Percentiles rank a stretch among this genome's conserved stretches.
Conservation (phyloP, 2,888 invertebrate species). For the Cryptocephalus moraei region DNA sequence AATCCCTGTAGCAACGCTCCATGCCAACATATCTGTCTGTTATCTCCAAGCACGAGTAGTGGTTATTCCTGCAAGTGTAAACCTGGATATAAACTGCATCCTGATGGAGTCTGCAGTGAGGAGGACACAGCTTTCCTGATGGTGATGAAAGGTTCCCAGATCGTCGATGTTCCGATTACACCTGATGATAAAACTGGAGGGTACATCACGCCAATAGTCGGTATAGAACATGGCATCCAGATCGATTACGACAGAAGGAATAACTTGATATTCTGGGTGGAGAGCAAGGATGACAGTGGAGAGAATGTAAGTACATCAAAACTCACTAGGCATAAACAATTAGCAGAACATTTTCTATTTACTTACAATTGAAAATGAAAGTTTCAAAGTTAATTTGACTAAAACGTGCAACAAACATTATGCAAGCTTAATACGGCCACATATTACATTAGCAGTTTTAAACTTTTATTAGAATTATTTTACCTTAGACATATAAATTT, state of each 20-base stretch:
- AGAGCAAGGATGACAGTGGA: constrained; percentile 64
- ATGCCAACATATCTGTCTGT: constrained; percentile 86
- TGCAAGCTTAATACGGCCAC: no score
- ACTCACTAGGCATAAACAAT: no score
- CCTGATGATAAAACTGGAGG: constrained; percentile 68
- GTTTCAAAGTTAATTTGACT: no score
- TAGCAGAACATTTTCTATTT: no score
- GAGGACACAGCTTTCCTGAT: constrained; percentile 85
- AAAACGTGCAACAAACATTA: no score
- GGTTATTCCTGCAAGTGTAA: constrained; percentile 88
- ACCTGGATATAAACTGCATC: constrained; percentile 63
- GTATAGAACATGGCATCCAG: constrained; percentile 77
- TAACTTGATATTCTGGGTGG: constrained; percentile 79
- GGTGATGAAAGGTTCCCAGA: constrained; percentile 81
- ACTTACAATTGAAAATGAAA: no score
- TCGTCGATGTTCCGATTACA: constrained; percentile 72
- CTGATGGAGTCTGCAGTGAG: constrained; percentile 64
- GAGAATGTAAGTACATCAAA: constrained; percentile 42
- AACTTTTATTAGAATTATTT: no score
- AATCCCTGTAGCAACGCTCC: constrained; percentile 66
- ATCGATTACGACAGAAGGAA: constrained; percentile 87
- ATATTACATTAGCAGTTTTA: no score
- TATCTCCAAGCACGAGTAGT: constrained; percentile 61
- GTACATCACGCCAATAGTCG: constrained; percentile 77
- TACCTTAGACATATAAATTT: no score